These are phyloP conservation scores for Rachycentron canadum DNA, from an alignment of 2,797 vertebrate genomes.

Conservation along the genomic window DNA sequence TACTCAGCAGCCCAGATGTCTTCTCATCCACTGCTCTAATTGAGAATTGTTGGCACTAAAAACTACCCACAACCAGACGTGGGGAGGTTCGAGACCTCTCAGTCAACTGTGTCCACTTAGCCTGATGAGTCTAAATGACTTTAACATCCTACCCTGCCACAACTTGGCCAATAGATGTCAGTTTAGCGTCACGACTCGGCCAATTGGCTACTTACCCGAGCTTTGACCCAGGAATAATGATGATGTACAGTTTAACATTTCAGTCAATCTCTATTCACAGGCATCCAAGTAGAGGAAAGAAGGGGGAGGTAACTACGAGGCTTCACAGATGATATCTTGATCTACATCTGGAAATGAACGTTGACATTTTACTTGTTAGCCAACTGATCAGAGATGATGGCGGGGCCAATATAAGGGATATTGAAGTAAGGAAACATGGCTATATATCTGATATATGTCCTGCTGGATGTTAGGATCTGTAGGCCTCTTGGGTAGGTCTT, in stretches of 20 bases:
- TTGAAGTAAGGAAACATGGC: constrained; percentile 36
- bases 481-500: constrained; percentile 33
- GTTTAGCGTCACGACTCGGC: constrained; percentile 73
- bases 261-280: constrained; percentile 67
- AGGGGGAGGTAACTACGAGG: constrained; percentile 26
- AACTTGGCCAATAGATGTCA: constrained; percentile 80
- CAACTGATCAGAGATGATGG: constrained; percentile 53
- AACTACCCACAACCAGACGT: constrained; percentile 75
- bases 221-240: constrained; percentile 78
- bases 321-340: constrained; percentile 68
- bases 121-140: constrained; percentile 84
- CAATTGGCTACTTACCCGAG: constrained; percentile 79
- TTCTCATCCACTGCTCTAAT: constrained; percentile 72
- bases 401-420: constrained; percentile 9
- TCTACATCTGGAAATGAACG: constrained; percentile 71
- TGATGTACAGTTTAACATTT: constrained; percentile 79
- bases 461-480: constrained; percentile 20
- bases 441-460: constrained; percentile 38
- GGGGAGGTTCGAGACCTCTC: constrained; percentile 79
- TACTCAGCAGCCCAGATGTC: constrained; percentile 68
- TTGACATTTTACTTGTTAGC: constrained; percentile 57
- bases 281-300: constrained; percentile 45
- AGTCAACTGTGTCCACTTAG: constrained; percentile 84
- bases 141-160: constrained; percentile 79
- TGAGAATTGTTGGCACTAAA: constrained; percentile 74